phyloP scores from a whole-genome alignment of 2,888 invertebrate genomes.

The Lasioglossum morio region DNA sequence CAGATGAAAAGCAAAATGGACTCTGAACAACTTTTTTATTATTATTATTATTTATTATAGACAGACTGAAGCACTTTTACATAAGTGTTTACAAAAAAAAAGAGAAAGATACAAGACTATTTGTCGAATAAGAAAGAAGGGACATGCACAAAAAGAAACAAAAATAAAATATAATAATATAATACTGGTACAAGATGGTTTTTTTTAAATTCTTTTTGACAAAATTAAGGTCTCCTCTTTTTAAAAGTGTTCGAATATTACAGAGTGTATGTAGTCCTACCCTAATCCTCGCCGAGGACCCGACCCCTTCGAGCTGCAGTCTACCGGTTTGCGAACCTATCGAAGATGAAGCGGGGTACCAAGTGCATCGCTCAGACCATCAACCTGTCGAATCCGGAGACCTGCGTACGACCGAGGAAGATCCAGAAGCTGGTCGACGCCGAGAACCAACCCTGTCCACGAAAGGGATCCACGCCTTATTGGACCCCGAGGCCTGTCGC shows the following conservation, averaged over 20 bases:
- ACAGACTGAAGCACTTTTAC: no score
- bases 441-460: slow-evolving; percentile 64
- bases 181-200: no score
- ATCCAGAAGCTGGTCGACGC: slow-evolving; percentile 71
- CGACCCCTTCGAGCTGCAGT: not conserved
- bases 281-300: slow-evolving; percentile 19
- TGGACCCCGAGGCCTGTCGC: slow-evolving; percentile 73
- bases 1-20: no score
- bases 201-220: no score
- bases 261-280: not conserved
- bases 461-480: slow-evolving; percentile 28
- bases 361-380: slow-evolving; percentile 77
- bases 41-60: no score
- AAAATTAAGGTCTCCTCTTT: no score
- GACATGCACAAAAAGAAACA: no score
- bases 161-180: no score
- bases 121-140: no score
- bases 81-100: no score
- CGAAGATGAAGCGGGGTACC: slow-evolving; percentile 71
- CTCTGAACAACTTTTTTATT: no score
- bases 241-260: not conserved
- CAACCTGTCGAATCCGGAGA: slow-evolving; percentile 78
- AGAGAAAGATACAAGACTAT: no score
- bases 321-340: not conserved
- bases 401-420: slow-evolving; percentile 69